Percentiles rank a stretch among this genome's conserved stretches.
These are phyloP conservation scores for Todiramphus chloris DNA, from an alignment of 2,113 vertebrate species.

Conservation along the genomic window DNA sequence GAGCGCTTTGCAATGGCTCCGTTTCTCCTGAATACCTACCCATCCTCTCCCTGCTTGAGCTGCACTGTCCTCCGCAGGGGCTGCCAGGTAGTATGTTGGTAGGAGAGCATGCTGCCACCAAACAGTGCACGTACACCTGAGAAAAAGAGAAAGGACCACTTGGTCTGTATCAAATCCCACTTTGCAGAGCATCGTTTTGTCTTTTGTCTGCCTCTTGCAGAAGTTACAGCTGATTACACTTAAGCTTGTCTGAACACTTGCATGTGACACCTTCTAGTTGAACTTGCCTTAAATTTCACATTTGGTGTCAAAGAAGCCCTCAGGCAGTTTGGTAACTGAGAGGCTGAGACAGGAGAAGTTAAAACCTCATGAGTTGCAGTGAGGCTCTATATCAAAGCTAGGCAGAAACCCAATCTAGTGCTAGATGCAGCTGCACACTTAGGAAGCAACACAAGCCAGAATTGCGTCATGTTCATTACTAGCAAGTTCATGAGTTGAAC, in stretches of 20 bases:
- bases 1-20: not conserved
- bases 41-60: not conserved
- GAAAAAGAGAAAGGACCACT: not conserved
- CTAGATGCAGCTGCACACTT: not conserved
- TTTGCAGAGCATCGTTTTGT: not conserved
- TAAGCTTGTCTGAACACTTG: not conserved
- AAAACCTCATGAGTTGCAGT: not conserved
- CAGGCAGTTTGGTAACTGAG: conserved; percentile 33
- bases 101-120: not conserved
- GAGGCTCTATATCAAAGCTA: not conserved
- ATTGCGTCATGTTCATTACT: conserved; percentile 33
- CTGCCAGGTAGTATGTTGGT: not conserved
- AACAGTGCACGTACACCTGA: conserved; percentile 16
- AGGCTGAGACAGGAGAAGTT: conserved; percentile 13
- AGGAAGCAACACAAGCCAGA: conserved; percentile 30
- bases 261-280: not conserved
- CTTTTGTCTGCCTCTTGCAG: not conserved
- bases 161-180: not conserved
- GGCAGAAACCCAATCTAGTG: conserved; percentile 50
- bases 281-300: conserved; percentile 20
- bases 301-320: conserved; percentile 11
- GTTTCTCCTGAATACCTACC: not conserved
- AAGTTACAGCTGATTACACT: not conserved
- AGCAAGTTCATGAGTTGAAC: not conserved
- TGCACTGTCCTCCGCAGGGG: not conserved